Percentiles rank a stretch among this genome's conserved stretches.
These are phyloP conservation scores for Morpho deidamia DNA, from an alignment of 2,888 invertebrate genomes.

Conservation along the genomic window DNA sequence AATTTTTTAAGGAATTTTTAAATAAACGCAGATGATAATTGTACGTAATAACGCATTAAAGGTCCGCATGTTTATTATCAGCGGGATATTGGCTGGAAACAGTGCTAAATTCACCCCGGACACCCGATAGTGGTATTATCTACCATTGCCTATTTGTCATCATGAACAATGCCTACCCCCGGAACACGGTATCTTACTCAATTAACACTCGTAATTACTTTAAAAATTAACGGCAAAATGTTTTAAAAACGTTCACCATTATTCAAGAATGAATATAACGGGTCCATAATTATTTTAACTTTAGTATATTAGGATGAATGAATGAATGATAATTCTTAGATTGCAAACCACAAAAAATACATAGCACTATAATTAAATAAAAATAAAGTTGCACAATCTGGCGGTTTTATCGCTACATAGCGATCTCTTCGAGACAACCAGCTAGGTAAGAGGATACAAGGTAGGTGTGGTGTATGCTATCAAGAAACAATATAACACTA, in stretches of 20 bases:
- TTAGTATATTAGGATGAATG: too few relatives aligned
- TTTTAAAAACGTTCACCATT: constrained; percentile 12
- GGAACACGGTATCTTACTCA: constrained; percentile 59
- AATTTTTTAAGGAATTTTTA: constrained; percentile 19
- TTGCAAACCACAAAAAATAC: too few relatives aligned
- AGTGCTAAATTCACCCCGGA: constrained; percentile 68
- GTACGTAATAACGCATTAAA: constrained; percentile 28
- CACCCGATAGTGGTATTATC: constrained; percentile 76
- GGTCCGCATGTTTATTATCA: constrained; percentile 62
- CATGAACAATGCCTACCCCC: constrained; percentile 64
- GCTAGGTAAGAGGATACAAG: too few relatives aligned
- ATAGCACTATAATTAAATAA: too few relatives aligned
- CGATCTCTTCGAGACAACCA: too few relatives aligned
- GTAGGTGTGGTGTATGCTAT: too few relatives aligned
- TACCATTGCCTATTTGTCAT: constrained; percentile 71
- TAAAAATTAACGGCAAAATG: constrained; percentile 36
- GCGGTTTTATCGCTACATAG: too few relatives aligned
- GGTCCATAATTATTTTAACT: too few relatives aligned
- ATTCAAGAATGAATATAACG: too few relatives aligned
- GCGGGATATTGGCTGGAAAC: constrained; percentile 72
- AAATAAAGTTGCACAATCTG: too few relatives aligned
- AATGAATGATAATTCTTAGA: too few relatives aligned
- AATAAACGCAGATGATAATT: constrained; percentile 23
- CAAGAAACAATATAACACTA: too few relatives aligned
- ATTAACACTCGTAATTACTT: constrained; percentile 57